Evolutionary conservation across 2,113 vertebrate genomes (phyloP).

Genomic region (Carlito syrichta): DNA sequence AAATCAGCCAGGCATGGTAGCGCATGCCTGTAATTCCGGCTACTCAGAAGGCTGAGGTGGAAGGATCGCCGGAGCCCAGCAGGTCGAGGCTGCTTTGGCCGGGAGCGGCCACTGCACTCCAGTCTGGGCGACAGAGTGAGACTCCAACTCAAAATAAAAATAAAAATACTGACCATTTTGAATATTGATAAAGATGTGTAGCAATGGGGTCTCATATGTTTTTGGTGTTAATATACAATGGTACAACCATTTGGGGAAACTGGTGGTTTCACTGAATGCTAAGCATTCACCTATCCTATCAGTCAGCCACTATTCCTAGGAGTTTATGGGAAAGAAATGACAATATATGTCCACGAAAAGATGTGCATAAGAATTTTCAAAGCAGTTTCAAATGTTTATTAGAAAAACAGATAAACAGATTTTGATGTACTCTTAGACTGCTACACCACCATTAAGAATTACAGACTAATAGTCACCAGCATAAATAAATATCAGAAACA

Average conservation of each 20-base stretch:
- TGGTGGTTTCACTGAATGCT: background rate
- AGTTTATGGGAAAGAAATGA: background rate
- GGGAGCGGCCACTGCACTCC: background rate
- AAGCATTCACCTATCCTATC: background rate
- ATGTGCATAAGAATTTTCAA: background rate
- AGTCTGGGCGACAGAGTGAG: background rate
- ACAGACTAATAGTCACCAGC: background rate
- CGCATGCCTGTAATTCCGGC: background rate
- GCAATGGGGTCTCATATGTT: background rate
- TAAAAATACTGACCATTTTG: background rate
- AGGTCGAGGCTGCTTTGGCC: background rate
- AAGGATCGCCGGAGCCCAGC: background rate
- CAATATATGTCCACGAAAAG: background rate
- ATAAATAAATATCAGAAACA: background rate
- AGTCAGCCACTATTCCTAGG: background rate
- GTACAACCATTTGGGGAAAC: background rate
- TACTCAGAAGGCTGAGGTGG: background rate
- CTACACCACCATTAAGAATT: background rate
- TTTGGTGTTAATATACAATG: background rate
- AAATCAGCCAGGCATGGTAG: background rate
- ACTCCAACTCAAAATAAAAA: background rate
- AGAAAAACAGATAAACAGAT: background rate
- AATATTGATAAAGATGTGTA: background rate
- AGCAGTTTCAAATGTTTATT: background rate
- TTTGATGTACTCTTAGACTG: background rate